Evolutionary conservation across 2,797 vertebrate species (phyloP).

Genomic region (Philypnodon macrostomus): DNA sequence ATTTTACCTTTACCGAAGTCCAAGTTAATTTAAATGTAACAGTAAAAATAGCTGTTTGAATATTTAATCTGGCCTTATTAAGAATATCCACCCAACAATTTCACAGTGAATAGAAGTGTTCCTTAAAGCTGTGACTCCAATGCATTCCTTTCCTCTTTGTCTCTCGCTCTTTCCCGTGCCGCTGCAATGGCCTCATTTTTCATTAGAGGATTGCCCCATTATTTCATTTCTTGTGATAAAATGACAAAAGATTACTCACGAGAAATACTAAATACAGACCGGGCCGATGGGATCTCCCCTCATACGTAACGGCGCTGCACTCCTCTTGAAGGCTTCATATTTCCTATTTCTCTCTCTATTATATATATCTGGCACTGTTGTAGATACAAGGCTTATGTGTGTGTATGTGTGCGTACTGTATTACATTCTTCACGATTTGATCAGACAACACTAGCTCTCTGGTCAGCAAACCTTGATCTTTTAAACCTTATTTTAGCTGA

Average conservation of each 20-base stretch:
- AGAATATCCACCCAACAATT: slow-evolving; percentile 14
- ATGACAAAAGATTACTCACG: slow-evolving; percentile 78
- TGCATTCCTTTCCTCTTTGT: slow-evolving; percentile 52
- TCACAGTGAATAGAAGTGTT: slow-evolving; percentile 13
- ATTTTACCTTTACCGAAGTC: no score
- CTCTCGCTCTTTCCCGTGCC: slow-evolving; percentile 54
- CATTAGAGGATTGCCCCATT: slow-evolving; percentile 75
- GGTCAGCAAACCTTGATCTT: slow-evolving; percentile 50
- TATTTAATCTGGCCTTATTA: slow-evolving; percentile 39
- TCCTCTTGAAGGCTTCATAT: slow-evolving; percentile 70
- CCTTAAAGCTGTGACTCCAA: slow-evolving; percentile 53
- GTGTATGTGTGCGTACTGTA: slow-evolving; percentile 33
- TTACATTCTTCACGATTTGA: slow-evolving; percentile 62
- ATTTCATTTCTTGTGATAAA: slow-evolving; percentile 78
- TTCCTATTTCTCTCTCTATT: slow-evolving; percentile 74
- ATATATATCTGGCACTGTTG: slow-evolving; percentile 68
- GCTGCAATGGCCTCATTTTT: slow-evolving; percentile 64
- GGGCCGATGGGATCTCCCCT: slow-evolving; percentile 73
- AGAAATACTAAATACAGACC: slow-evolving; percentile 77
- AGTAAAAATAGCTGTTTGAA: slow-evolving; percentile 4
- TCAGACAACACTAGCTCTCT: slow-evolving; percentile 60
- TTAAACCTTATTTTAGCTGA: slow-evolving; percentile 35
- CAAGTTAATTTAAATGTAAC: slow-evolving; percentile 3
- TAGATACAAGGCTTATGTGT: slow-evolving; percentile 54
- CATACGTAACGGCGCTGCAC: slow-evolving; percentile 66